Evolutionary conservation across 2,113 vertebrate species (phyloP).

Genomic region (Albula glossodonta): DNA sequence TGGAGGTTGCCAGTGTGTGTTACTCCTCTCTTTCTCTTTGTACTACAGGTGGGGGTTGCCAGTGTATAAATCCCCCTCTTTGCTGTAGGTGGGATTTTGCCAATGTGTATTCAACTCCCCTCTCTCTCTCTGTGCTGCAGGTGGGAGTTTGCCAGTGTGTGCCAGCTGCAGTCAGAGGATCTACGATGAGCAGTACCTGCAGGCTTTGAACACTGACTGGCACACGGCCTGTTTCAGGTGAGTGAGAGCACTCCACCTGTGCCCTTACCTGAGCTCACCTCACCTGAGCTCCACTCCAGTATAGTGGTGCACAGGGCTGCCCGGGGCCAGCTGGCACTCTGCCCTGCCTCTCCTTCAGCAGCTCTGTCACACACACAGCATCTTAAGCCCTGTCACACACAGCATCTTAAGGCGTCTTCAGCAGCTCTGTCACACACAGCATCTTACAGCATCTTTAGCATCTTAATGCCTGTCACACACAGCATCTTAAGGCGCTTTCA

Average conservation of each 20-base stretch:
- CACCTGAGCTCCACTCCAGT: neutral
- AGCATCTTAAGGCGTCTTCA: no score
- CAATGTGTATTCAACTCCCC: neutral
- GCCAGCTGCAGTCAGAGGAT: slow-evolving; percentile 87
- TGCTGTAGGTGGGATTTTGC: neutral
- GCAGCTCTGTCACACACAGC: no score
- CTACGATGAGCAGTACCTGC: slow-evolving; percentile 93
- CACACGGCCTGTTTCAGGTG: slow-evolving; percentile 93
- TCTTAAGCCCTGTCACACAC: no score
- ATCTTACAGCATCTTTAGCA: no score
- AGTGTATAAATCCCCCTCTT: neutral
- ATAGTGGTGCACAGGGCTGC: no score
- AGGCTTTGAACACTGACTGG: slow-evolving; percentile 89
- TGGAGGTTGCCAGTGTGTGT: neutral
- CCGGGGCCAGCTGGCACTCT: no score
- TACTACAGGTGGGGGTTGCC: neutral
- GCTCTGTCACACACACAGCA: no score
- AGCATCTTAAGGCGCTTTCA: no score
- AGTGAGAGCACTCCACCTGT: slow-evolving; percentile 29
- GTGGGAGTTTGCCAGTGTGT: slow-evolving; percentile 86
- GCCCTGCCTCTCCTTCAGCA: no score
- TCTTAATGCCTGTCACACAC: no score
- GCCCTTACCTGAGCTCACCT: no score
- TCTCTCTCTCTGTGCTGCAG: slow-evolving; percentile 51
- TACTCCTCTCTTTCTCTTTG: neutral